phyloP scores from a whole-genome alignment of 2,797 vertebrate genomes.

The Odontamblyopus lacepedii region DNA sequence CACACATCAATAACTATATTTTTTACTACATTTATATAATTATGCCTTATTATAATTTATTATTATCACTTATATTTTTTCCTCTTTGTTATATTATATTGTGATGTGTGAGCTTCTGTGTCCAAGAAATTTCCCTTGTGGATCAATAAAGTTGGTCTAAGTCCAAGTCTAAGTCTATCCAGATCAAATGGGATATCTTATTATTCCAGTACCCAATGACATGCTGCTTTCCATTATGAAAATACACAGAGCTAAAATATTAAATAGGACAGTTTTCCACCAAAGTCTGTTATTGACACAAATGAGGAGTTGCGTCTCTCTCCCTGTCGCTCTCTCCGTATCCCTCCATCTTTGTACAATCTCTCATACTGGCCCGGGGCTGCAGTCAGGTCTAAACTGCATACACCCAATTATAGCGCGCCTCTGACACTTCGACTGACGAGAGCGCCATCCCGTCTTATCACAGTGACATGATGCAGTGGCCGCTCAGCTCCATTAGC shows the following conservation, averaged over 20 bases:
- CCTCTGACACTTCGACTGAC: conserved; percentile 69
- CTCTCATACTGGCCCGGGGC: conserved; percentile 41
- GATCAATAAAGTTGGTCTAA: too few species aligned
- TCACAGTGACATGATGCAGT: conserved; percentile 61
- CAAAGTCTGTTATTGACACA: conserved; percentile 21
- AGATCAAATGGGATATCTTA: too few species aligned
- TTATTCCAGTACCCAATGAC: too few species aligned
- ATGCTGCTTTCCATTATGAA: conserved; percentile 9
- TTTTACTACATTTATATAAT: too few species aligned
- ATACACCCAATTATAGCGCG: conserved; percentile 59
- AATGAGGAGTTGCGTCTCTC: conserved; percentile 25
- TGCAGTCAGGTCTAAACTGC: conserved; percentile 33
- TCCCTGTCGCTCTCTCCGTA: conserved; percentile 15
- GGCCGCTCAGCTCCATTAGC: conserved; percentile 61
- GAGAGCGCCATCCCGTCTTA: conserved; percentile 56
- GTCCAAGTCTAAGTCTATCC: too few species aligned
- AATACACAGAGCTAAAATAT: conserved; percentile 22
- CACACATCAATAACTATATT: too few species aligned
- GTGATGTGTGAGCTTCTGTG: too few species aligned
- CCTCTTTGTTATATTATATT: too few species aligned
- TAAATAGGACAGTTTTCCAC: conserved; percentile 5
- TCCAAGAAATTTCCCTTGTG: too few species aligned
- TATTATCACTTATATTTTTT: too few species aligned
- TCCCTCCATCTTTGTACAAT: conserved; percentile 32
- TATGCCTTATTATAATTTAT: too few species aligned